A percentile compares a stretch with the other conserved stretches of the same genome.
Evolutionary conservation across 2,888 invertebrate species (phyloP).

Genomic region (Nymphalis polychloros): DNA sequence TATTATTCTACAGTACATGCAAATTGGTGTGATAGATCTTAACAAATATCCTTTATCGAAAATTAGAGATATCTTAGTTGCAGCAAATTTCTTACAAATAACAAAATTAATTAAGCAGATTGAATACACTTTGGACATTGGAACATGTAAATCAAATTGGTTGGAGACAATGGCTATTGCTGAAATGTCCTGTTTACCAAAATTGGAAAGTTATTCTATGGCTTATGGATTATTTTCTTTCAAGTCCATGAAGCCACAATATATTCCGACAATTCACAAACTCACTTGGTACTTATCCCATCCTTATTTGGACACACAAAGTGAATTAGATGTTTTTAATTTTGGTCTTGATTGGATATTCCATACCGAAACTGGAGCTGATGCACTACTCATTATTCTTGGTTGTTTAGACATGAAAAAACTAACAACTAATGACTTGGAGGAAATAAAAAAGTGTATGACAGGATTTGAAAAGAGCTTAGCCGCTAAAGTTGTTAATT

Average conservation of each 20-base stretch:
- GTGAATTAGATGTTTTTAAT: conserved; percentile 63
- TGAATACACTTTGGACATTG: conserved; percentile 58
- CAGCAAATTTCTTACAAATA: conserved; percentile 70
- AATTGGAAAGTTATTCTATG: conserved; percentile 55
- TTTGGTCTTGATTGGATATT: conserved; percentile 68
- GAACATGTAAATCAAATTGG: conserved; percentile 59
- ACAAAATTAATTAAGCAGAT: conserved; percentile 68
- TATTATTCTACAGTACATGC: conserved; percentile 64
- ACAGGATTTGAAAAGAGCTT: conserved; percentile 54
- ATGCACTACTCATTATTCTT: conserved; percentile 61
- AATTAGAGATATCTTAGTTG: conserved; percentile 58
- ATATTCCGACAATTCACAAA: conserved; percentile 56
- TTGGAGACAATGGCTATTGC: conserved; percentile 62
- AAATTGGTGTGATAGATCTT: conserved; percentile 63
- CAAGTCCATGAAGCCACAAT: conserved; percentile 57
- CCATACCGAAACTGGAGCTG: conserved; percentile 53
- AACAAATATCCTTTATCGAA: conserved; percentile 52
- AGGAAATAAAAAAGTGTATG: conserved; percentile 51
- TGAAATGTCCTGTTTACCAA: conserved; percentile 54
- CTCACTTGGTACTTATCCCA: conserved; percentile 73
- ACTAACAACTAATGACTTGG: conserved; percentile 50
- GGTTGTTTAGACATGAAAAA: conserved; percentile 63
- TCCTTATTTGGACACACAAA: conserved; percentile 57
- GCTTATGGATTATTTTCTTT: conserved; percentile 63
- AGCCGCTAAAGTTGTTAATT: conserved; percentile 57